Evolutionary conservation across 1,140 invertebrate genomes (phyloP), one percentile per base, ranked within the genome.

Genomic region (Tetramorium alpestre): DNA sequence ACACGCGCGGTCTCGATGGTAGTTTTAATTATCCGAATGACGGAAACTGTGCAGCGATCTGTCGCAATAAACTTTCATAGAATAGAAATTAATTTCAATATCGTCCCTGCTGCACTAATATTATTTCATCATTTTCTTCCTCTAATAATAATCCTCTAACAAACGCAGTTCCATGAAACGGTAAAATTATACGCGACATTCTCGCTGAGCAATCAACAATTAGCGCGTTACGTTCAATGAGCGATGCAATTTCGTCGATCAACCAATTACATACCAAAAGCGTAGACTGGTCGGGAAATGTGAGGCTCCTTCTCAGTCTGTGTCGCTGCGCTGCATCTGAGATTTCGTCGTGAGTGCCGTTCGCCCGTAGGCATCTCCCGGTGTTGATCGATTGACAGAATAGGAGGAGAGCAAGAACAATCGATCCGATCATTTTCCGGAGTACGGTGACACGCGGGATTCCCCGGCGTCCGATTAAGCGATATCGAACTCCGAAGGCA

Each of bases 241-340:
- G 25, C 6, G 8, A 28, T 2, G 25, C 44, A 56, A 70, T 44
- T 69, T 81, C 33, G 22, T 78, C 76, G 25, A 85, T 65, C 11
- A 16, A 69, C 1, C 51, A 62, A 56, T 38, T 88, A 90, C 89
- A 76, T 92, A 95, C 95, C 92, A 95, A 81, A 58, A 95, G 78
- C 28, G 85, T 92, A 4, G 93, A 90, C 2, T 90, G 54, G 3
- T 82, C 65, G 8, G 93, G 94, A 89, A 92, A 95, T 70, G 91
- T 69, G 11, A 95, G 92, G 44, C 85, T 91, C 65, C 94, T 93
- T 62, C 28, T 41, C 62, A 64, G 58, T 56, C 25, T 47, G 47
- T 49, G 13, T 4, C 54, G 65, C 18, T 38, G 47, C 41, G 41
- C 65, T 28, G 44, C 44, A 22, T 69, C 22, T n/a, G 69, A 84